Evolutionary conservation across 2,888 invertebrate species (phyloP), one percentile per base, ranked within the genome.

Genomic region (Trichogramma dendrolimi): DNA sequence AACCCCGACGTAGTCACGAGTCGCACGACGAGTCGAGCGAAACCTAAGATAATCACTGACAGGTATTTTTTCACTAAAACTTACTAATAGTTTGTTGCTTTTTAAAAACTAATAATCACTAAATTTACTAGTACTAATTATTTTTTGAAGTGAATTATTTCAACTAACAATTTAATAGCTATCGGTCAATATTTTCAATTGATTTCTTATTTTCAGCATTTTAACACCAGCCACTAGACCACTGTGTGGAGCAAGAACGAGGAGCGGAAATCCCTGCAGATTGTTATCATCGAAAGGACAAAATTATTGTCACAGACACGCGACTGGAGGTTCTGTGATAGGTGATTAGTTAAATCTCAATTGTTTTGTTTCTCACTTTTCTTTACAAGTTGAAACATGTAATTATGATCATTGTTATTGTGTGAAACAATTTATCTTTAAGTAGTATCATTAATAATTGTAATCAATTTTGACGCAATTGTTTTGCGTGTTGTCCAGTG

Each of bases 181-280:
- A 47, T 14, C 5, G 11, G 5, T 42, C 4, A 53, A 55, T 43
- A 2, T n/a, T 41, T 5, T 49, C 44, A 14, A 55, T 55, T 27
- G 14, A 39, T 62, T 62, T 27, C n/a, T 55, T 27, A 14, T 14
- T 62, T 62, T 41, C n/a, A 76, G 76, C 46, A 41, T 58, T 7
- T 71, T 72, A 4, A 71, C 75, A 4, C 46, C 58, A 5, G 10
- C 46, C 2, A n/a, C 60, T 8, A 70, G 63, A 62, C 4, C n/a
- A 10, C 40, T 66, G n/a, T 77, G 77, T 60, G 64, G 53, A 4
- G 77, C 70, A 43, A 46, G 65, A 46, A 77, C 77, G 10, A 71
- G 70, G 66, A 72, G 61, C 27, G 76, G 75, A 38, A 71, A 66
- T 39, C 69, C 65, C 50, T 76, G 76, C 64, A 70, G 75, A 14